These are phyloP conservation scores for Apeira syringaria DNA, from an alignment of 2,888 invertebrate genomes.

Conservation along the genomic window DNA sequence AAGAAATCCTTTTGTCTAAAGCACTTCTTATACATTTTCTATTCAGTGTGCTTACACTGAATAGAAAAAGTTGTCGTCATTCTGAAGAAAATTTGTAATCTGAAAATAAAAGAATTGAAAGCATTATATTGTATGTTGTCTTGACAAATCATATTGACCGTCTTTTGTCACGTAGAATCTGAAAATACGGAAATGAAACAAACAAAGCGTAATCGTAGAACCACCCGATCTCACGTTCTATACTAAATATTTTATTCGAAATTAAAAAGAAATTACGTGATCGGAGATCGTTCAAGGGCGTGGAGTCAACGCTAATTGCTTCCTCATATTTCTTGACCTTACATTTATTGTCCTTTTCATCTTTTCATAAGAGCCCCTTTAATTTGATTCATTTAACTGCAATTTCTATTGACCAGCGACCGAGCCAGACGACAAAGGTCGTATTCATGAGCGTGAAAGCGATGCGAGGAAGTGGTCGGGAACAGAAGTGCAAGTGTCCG, in stretches of 20 bases:
- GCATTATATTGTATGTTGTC: too few relatives aligned
- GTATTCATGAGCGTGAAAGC: constrained; percentile 48
- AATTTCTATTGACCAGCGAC: constrained; percentile 12
- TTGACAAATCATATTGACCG: too few relatives aligned
- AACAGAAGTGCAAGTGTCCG: constrained; percentile 63
- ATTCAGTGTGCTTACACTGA: too few relatives aligned
- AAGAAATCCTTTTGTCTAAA: too few relatives aligned
- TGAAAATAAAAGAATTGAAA: too few relatives aligned
- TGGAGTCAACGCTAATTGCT: constrained; percentile 43
- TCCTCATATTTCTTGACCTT: constrained; percentile 39
- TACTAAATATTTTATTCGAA: constrained; percentile 37
- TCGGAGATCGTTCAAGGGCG: constrained; percentile 45
- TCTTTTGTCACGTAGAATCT: constrained; percentile 16
- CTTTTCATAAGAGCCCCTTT: not conserved
- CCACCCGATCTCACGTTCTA: constrained; percentile 18
- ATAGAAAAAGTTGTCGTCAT: too few relatives aligned
- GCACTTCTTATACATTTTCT: too few relatives aligned
- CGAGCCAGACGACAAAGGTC: constrained; percentile 23
- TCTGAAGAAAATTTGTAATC: too few relatives aligned
- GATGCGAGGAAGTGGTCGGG: constrained; percentile 43
- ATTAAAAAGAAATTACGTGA: constrained; percentile 46
- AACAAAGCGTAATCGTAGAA: constrained; percentile 21
- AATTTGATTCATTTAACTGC: constrained; percentile 12
- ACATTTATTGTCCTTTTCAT: constrained; percentile 20
- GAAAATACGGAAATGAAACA: constrained; percentile 20